Base-by-base conservation (phyloP, 2,797 vertebrate genomes). In the Choloepus didactylus region DNA sequence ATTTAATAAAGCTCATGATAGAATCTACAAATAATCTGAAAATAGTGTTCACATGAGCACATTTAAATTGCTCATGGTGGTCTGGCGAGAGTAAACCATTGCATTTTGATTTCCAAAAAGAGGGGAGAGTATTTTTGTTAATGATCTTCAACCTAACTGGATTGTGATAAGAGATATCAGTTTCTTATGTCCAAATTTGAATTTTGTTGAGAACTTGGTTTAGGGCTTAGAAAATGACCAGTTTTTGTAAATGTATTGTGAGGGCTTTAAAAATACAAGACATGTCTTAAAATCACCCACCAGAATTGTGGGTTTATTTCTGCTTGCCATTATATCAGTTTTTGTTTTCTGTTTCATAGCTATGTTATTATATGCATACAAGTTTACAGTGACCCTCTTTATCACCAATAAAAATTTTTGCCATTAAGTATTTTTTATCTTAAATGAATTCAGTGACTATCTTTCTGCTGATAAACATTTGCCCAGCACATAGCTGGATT, bases 1-100 rank as follows among this genome's bases (percentile, higher is more conserved):
- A 79, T 73, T 92, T 89, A 56, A 62, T 56, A 92, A 90, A 87
- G 64, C 49, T 96, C 54, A 76, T n/a, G 64, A 54, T 19, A 21
- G 67, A 27, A 80, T 49, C 84, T 76, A 66, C 67, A 66, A 38
- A 35, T 84, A 70, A 46, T 51, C 89, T 82, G 62, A 92, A 92
- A 73, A 64, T 41, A 76, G 44, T 70, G 19, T 51, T 49, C n/a
- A 21, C 38, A 38, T 51, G 27, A 92, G 4, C 16, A 84, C 35
- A 9, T 69, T 89, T 83, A 90, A 96, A 60, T 29, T 76, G 31
- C 62, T 46, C 29, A 23, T 51, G n/a, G 23, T 79, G 41, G 38
- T 49, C 64, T 15, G 23, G 21, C 75, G 27, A 62, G 87, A 79
- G 59, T 6, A 80, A 94, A 75, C 66, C 70, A 95, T n/a, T 62